Evolutionary conservation across 23 tunicate genomes (phyloP), one percentile per base, ranked within the genome.

Genomic region (Ascidia mentula): DNA sequence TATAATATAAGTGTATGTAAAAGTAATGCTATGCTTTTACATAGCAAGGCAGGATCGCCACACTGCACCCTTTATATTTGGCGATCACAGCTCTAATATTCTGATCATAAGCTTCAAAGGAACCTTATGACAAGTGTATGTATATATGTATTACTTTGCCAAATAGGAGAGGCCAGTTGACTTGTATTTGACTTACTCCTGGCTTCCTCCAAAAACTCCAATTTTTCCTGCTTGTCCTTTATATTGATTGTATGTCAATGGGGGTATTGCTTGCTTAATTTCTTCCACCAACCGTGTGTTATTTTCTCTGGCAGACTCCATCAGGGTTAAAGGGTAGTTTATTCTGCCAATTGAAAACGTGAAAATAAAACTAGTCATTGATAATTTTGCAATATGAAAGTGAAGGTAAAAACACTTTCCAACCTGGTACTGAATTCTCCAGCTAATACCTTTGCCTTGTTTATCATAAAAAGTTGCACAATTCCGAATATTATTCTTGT

Each of bases 111-210:
- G n/a, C n/a, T n/a, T n/a, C n/a, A n/a, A n/a, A n/a, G n/a, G n/a
- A n/a, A n/a, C n/a, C n/a, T n/a, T n/a, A n/a, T n/a, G n/a, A n/a
- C n/a, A n/a, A n/a, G n/a, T n/a, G n/a, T n/a, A n/a, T n/a, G n/a
- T n/a, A n/a, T n/a, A n/a, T n/a, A n/a, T n/a, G n/a, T n/a, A n/a
- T n/a, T n/a, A n/a, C n/a, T n/a, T n/a, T n/a, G n/a, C n/a, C n/a
- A n/a, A n/a, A n/a, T n/a, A n/a, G n/a, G n/a, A n/a, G n/a, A n/a
- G n/a, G n/a, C n/a, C n/a, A n/a, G n/a, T n/a, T n/a, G n/a, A n/a
- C n/a, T n/a, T n/a, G n/a, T n/a, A n/a, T n/a, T n/a, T n/a, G n/a
- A 79, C 88, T 37, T 78, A 84, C 95, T 89, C 95, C 79, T 89
- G 88, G 84, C 95, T 79, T 30, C 95, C 95, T 20, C 95, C 95